Evolutionary conservation across 2,113 vertebrate genomes (phyloP).

Genomic region (Columba janthina): DNA sequence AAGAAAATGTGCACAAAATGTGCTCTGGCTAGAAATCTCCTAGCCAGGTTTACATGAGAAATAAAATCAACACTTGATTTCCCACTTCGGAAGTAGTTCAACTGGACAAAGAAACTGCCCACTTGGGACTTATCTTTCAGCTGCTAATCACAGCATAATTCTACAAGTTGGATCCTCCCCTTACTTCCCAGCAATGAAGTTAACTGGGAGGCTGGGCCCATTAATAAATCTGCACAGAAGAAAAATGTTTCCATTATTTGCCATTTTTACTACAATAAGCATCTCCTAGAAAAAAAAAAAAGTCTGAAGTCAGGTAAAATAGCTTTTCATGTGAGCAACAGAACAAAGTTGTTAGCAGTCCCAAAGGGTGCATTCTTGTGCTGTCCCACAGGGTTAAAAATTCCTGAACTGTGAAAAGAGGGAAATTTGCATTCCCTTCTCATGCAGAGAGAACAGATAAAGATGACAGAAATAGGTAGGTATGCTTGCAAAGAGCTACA

Average conservation of each 20-base stretch:
- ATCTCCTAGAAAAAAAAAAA: background rate
- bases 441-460: background rate
- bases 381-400: slow-evolving; percentile 10
- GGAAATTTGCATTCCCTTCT: background rate
- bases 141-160: background rate
- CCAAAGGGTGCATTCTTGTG: background rate
- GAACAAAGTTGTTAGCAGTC: background rate
- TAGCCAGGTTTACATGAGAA: background rate
- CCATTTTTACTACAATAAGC: background rate
- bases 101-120: background rate
- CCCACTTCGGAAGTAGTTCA: background rate
- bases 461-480: background rate
- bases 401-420: background rate
- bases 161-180: background rate
- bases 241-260: background rate
- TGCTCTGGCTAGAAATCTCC: background rate
- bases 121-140: background rate
- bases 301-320: background rate
- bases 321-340: background rate
- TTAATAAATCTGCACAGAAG: background rate
- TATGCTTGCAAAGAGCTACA: background rate
- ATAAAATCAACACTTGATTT: background rate
- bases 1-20: background rate
- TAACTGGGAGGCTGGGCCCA: background rate
- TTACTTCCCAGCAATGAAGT: background rate